Conservation (phyloP, 2,888 invertebrate genomes). For the Zygogramma bicolorata region DNA sequence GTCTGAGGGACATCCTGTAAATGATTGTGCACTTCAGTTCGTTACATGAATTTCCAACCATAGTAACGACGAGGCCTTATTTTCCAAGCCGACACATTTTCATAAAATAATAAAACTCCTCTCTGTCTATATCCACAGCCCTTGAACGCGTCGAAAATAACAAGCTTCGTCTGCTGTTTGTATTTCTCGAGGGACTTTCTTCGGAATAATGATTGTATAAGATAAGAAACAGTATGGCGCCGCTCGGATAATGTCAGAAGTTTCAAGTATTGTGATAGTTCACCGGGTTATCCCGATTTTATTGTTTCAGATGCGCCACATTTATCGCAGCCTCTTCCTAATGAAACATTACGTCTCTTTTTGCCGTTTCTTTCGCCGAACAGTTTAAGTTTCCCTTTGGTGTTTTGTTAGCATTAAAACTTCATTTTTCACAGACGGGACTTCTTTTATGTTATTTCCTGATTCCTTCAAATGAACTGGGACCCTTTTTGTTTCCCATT, state of each 20-base stretch:
- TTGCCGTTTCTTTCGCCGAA: not conserved
- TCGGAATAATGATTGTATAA: conserved; percentile 10
- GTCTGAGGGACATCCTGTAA: no score
- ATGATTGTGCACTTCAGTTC: not conserved
- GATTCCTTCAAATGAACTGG: not conserved
- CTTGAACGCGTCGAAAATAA: conserved; percentile 6
- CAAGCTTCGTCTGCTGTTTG: conserved; percentile 8
- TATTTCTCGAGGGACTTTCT: conserved; percentile 13
- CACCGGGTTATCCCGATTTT: conserved; percentile 30
- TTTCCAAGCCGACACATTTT: not conserved
- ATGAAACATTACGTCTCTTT: conserved; percentile 10
- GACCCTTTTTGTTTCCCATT: not conserved
- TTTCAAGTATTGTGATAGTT: conserved; percentile 35
- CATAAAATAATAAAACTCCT: conserved; percentile 8
- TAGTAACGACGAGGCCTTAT: not conserved
- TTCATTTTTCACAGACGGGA: not conserved
- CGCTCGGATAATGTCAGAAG: conserved; percentile 33
- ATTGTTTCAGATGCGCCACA: conserved; percentile 22
- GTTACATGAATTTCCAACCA: not conserved
- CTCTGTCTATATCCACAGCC: not conserved
- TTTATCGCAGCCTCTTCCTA: conserved; percentile 15
- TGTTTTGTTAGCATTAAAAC: conserved; percentile 5
- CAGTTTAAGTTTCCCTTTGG: not conserved
- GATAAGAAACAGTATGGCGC: conserved; percentile 37
- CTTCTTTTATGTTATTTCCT: not conserved